Percentiles rank a stretch among this genome's conserved stretches.
Evolutionary conservation across 92 coral and sea anemone genomes (phyloP).

Genomic region (Parazoanthus swiftii): DNA sequence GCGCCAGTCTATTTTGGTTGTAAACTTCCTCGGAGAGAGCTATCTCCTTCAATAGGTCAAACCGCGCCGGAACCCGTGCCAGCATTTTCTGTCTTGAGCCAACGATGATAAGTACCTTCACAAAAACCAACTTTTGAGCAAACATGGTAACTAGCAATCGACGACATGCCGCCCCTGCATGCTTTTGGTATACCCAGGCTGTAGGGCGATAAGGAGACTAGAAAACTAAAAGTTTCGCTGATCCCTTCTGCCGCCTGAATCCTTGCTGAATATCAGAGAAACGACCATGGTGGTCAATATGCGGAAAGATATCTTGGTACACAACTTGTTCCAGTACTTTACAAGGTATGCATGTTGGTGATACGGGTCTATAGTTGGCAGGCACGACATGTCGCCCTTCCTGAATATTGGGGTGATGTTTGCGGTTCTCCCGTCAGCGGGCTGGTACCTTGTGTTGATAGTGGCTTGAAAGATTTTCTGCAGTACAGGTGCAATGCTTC

Average conservation of each 20-base stretch:
- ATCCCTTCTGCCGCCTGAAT: background rate
- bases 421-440: background rate
- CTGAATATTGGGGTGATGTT: background rate
- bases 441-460: background rate
- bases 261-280: background rate
- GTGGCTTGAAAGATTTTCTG: background rate
- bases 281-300: background rate
- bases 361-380: background rate
- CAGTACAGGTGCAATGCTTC: background rate
- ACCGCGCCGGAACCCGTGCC: no score
- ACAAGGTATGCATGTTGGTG: background rate
- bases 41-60: no score
- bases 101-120: no score
- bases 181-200: no score
- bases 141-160: no score
- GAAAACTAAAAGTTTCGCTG: no score
- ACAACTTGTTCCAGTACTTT: background rate
- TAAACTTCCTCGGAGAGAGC: no score
- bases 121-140: no score
- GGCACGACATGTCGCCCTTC: background rate
- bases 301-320: background rate
- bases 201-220: no score
- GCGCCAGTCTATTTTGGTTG: no score
- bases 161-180: no score
- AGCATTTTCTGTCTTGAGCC: no score